Percentiles rank a stretch among this genome's conserved stretches.
Conservation (phyloP, 2,797 vertebrate genomes). For the Aphelocoma californica region DNA sequence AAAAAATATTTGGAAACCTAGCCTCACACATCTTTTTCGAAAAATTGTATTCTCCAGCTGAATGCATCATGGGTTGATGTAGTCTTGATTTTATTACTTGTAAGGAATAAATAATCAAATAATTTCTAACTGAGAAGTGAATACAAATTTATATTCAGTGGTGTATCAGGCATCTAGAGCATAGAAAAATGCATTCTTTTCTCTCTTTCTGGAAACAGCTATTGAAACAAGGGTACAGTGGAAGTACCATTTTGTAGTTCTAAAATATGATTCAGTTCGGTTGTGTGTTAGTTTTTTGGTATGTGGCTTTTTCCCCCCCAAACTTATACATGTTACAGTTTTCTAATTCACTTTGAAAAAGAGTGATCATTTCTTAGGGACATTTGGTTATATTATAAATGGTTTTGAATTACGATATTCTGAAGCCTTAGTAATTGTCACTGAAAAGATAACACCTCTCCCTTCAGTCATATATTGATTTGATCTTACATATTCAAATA, state of each 20-base stretch:
- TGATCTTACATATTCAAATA: neutral
- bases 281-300: accelerated
- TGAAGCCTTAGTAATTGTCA: neutral
- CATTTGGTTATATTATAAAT: neutral
- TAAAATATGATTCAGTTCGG: neutral
- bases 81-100: neutral
- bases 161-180: neutral
- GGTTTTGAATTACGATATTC: neutral
- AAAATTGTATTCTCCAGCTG: neutral
- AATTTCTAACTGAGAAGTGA: neutral
- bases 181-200: neutral
- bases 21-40: neutral
- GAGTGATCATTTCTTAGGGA: neutral
- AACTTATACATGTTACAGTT: accelerated
- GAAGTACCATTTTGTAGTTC: neutral
- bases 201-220: neutral
- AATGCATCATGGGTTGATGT: neutral
- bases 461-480: accelerated
- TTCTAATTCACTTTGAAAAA: neutral
- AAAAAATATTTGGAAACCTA: neutral
- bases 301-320: accelerated
- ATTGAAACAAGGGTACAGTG: neutral
- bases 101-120: neutral
- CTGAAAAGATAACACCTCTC: neutral
- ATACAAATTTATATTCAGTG: neutral